A percentile compares a stretch with the other conserved stretches of the same genome.
phyloP scores from a whole-genome alignment of 2,113 vertebrate genomes.

The Mionectes macconnelli region DNA sequence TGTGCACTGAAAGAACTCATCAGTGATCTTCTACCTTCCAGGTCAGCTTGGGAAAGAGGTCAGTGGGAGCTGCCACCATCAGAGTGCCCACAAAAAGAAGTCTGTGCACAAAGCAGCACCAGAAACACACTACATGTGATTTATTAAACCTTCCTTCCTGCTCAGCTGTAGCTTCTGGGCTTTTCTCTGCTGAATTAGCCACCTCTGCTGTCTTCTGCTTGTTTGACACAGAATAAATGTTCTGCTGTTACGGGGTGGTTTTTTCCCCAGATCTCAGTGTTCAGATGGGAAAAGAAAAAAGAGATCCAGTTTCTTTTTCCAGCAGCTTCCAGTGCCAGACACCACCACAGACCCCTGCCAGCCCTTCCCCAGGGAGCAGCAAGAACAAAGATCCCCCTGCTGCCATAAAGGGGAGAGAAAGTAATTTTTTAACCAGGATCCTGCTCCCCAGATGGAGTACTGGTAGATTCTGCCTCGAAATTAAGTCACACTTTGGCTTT shows the following conservation, averaged over 20 bases:
- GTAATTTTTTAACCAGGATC: fast-evolving
- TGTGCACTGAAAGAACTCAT: not conserved
- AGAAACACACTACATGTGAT: not conserved
- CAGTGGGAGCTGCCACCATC: not conserved
- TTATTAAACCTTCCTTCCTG: not conserved
- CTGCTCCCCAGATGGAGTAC: fast-evolving
- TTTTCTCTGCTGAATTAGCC: not conserved
- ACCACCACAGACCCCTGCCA: not conserved
- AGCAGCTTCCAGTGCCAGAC: not conserved
- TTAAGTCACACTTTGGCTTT: not conserved
- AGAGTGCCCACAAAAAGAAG: not conserved
- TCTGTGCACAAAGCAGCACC: not conserved
- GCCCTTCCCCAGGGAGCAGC: not conserved
- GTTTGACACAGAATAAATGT: not conserved
- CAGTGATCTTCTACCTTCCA: not conserved
- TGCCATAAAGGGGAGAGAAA: not conserved
- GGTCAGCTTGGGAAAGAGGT: not conserved
- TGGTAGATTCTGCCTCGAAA: not conserved
- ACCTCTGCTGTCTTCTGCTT: not conserved
- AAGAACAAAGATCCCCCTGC: not conserved
- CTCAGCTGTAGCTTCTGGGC: not conserved
- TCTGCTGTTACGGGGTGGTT: not conserved
- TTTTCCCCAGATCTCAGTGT: not conserved
- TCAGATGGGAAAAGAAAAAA: not conserved
- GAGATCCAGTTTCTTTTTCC: not conserved